Percentiles rank a stretch among this genome's conserved stretches.
Evolutionary conservation across 2,888 invertebrate genomes (phyloP).

Genomic region (Dorcus hopei): DNA sequence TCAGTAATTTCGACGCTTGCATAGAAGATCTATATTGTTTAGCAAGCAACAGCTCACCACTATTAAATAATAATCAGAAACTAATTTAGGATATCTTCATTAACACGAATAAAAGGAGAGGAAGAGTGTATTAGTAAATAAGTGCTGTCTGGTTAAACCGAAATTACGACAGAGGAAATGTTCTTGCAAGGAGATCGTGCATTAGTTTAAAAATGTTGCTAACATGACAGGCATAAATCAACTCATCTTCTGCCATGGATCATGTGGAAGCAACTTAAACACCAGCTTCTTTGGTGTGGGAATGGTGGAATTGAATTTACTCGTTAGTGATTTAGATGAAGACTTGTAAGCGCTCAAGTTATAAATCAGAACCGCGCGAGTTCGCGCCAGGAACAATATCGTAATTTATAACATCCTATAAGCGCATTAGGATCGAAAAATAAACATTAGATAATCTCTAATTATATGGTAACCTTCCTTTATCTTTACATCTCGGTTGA

Average conservation of each 20-base stretch:
- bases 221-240: conserved; percentile 40
- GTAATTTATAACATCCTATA: conserved; percentile 45
- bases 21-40: background rate
- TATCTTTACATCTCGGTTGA: conserved; percentile 8
- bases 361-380: conserved; percentile 46
- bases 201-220: conserved; percentile 32
- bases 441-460: conserved; percentile 48
- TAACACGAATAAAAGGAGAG: background rate
- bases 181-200: conserved; percentile 16
- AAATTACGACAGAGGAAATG: background rate
- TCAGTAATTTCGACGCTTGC: no score
- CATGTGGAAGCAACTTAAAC: conserved; percentile 31
- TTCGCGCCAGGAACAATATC: conserved; percentile 46
- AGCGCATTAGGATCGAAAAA: conserved; percentile 45
- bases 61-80: conserved; percentile 3
- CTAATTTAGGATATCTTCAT: background rate
- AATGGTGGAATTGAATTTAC: conserved; percentile 45
- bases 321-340: conserved; percentile 46
- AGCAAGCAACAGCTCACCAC: background rate
- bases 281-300: conserved; percentile 35
- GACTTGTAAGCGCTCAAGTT: conserved; percentile 24
- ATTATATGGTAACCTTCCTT: conserved; percentile 36
- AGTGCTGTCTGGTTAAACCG: background rate
- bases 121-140: background rate
- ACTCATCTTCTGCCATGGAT: conserved; percentile 31